Conservation (phyloP, 2,113 vertebrate genomes). For the Isichthys henryi region DNA sequence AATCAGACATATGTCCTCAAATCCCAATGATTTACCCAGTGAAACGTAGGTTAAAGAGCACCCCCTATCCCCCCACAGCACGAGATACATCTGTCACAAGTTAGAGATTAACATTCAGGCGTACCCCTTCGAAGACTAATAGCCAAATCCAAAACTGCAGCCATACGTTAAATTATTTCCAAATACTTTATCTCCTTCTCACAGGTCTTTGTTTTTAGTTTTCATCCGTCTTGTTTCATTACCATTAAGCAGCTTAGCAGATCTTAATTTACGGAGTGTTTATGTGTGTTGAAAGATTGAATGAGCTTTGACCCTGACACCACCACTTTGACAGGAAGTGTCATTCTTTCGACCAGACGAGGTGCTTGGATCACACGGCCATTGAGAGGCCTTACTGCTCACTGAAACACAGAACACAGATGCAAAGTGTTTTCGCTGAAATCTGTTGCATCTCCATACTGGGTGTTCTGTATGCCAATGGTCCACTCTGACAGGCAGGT, state of each 20-base stretch:
- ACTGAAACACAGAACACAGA: background rate
- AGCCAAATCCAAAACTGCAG: background rate
- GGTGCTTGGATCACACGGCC: background rate
- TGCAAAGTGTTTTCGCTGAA: background rate
- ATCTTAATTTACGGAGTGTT: slow-evolving; percentile 41
- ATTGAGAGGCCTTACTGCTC: background rate
- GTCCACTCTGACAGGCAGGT: background rate
- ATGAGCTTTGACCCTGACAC: background rate
- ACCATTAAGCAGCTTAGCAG: slow-evolving; percentile 41
- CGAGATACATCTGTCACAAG: background rate
- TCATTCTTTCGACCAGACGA: background rate
- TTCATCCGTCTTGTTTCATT: background rate
- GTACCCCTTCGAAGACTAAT: no score
- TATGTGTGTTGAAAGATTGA: slow-evolving; percentile 32
- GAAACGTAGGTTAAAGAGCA: background rate
- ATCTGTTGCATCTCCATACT: background rate
- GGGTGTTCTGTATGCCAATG: background rate
- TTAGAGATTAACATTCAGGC: background rate
- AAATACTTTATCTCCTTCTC: background rate
- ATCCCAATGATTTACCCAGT: background rate
- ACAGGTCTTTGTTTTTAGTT: background rate
- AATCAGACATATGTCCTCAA: background rate
- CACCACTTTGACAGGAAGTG: background rate
- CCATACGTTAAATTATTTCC: background rate
- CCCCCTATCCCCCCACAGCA: background rate